Percentiles rank a stretch among this genome's conserved stretches.
These are phyloP conservation scores for Balanococcus diminutus DNA, from an alignment of 2,888 invertebrate species.

Conservation along the genomic window DNA sequence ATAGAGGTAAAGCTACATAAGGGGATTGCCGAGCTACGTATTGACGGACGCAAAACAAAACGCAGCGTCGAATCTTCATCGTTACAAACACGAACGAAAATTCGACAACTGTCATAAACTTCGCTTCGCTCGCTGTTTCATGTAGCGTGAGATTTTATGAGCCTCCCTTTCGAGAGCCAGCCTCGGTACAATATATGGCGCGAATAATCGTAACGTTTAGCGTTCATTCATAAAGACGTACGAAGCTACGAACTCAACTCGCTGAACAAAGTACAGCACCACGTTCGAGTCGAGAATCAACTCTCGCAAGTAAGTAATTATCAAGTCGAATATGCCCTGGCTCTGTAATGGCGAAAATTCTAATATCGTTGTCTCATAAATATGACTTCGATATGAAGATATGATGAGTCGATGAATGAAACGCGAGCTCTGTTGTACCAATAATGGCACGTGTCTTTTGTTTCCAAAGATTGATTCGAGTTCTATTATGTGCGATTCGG, in stretches of 20 bases:
- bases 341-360: background rate
- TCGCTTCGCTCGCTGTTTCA: background rate
- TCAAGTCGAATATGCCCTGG: background rate
- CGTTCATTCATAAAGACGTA: background rate
- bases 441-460: background rate
- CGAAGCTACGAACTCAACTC: no score
- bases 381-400: background rate
- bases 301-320: background rate
- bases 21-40: background rate
- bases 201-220: constrained; percentile 24
- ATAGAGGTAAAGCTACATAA: background rate
- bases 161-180: background rate
- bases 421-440: background rate
- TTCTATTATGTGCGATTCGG: no score
- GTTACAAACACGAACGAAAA: background rate
- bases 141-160: constrained; percentile 31
- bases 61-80: background rate
- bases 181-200: background rate
- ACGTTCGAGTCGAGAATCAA: background rate
- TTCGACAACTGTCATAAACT: constrained; percentile 21
- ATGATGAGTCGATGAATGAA: background rate
- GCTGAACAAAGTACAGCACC: background rate
- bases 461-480: background rate
- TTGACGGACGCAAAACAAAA: background rate
- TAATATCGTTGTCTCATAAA: background rate